Conservation (phyloP, 30 jellyfish, hydroid and myxozoan species). For the Hydractinia echinata region DNA sequence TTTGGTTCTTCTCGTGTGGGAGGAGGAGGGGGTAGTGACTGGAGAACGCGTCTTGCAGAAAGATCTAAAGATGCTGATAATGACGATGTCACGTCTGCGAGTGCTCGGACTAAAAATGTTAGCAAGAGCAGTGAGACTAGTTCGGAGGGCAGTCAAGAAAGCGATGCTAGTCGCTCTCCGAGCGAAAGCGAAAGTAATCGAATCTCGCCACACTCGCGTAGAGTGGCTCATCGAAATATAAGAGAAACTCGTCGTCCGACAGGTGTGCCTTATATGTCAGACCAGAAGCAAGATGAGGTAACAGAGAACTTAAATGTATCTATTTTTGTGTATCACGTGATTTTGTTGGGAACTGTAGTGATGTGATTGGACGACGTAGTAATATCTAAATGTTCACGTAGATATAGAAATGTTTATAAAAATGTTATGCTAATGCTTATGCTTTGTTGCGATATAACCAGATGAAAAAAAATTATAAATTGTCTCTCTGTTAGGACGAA, state of each 20-base stretch:
- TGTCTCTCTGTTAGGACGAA: not conserved
- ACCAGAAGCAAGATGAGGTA: conserved; percentile 55
- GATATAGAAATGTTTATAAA: not conserved
- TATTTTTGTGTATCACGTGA: too few relatives aligned
- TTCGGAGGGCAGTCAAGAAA: not conserved
- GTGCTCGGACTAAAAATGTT: not conserved
- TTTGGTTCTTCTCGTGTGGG: conserved; percentile 5
- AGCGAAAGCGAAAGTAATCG: not conserved
- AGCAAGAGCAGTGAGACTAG: not conserved
- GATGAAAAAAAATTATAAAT: not conserved
- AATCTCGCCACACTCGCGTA: conserved; percentile 1
- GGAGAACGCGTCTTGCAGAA: conserved; percentile 23
- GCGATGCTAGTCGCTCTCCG: conserved; percentile 1
- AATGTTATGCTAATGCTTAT: not conserved
- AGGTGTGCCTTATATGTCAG: conserved; percentile 91
- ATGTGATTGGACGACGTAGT: too few relatives aligned
- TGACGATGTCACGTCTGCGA: not conserved
- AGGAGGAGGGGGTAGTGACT: conserved; percentile 9
- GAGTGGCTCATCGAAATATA: conserved; percentile 16
- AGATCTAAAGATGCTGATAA: conserved; percentile 19
- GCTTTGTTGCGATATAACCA: not conserved
- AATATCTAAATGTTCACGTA: too few relatives aligned
- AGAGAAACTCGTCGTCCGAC: conserved; percentile 82
- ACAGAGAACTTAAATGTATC: not conserved
- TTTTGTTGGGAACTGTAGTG: too few relatives aligned